Conservation (phyloP, 1,140 invertebrate species). For the Amyelois transitella region DNA sequence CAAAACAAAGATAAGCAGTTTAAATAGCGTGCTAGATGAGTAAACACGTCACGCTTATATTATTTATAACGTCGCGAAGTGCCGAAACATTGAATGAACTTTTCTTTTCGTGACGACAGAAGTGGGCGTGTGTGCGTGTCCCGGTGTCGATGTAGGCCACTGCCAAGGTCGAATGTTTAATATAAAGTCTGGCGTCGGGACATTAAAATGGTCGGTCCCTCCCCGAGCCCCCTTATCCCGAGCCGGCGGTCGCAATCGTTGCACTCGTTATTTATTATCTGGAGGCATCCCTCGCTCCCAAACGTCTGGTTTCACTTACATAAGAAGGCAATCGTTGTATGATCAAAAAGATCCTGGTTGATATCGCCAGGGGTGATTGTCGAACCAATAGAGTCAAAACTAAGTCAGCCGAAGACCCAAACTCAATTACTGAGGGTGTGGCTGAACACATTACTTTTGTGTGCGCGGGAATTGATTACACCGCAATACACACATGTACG, state of each 20-base stretch:
- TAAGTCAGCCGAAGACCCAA: too few relatives aligned
- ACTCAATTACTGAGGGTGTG: too few relatives aligned
- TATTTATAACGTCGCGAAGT: conserved; percentile 61
- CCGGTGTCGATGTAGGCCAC: conserved; percentile 69
- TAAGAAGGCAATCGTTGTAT: neutral
- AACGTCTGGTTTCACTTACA: conserved; percentile 13
- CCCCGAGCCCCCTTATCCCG: conserved; percentile 53
- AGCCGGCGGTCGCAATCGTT: conserved; percentile 65
- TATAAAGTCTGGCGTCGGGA: conserved; percentile 73
- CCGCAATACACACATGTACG: too few relatives aligned
- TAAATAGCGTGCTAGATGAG: conserved; percentile 30
- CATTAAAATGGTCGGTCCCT: conserved; percentile 72
- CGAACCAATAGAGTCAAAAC: too few relatives aligned
- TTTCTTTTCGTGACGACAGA: conserved; percentile 64
- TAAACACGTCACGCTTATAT: conserved; percentile 57
- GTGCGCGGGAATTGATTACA: too few relatives aligned
- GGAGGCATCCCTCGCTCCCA: conserved; percentile 47
- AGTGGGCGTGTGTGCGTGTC: conserved; percentile 63
- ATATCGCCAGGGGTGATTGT: too few relatives aligned
- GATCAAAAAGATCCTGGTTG: neutral
- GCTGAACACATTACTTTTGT: too few relatives aligned
- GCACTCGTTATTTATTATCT: conserved; percentile 73
- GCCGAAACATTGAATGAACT: conserved; percentile 65
- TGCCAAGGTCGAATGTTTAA: conserved; percentile 74
- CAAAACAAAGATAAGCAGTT: conserved; percentile 30